Evolutionary conservation across 2,888 invertebrate species (phyloP).

Genomic region (Epistrophe grossulariae): DNA sequence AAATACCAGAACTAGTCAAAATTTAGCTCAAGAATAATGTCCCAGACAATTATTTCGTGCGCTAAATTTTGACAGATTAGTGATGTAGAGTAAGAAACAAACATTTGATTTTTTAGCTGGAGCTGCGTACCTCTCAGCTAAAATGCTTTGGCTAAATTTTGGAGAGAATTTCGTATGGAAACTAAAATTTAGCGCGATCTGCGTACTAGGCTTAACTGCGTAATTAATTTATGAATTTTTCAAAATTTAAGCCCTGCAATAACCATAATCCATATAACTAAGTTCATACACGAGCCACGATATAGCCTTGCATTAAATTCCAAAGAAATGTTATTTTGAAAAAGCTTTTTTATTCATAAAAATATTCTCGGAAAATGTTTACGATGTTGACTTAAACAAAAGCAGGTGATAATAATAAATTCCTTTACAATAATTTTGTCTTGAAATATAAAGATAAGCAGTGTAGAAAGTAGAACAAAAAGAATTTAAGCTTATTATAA

Average conservation of each 20-base stretch:
- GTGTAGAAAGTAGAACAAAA: slow-evolving; percentile 6
- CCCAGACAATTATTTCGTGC: no score
- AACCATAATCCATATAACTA: background rate
- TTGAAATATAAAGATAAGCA: slow-evolving; percentile 12
- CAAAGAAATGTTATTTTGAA: background rate
- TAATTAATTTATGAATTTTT: background rate
- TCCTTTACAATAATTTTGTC: background rate
- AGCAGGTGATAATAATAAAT: background rate
- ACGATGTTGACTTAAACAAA: slow-evolving; percentile 1
- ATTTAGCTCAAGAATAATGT: no score
- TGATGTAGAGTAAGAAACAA: no score
- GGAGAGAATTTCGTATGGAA: no score
- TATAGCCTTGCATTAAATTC: background rate
- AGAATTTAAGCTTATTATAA: background rate
- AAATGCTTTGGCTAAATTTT: no score
- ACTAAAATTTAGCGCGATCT: no score
- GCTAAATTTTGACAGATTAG: no score
- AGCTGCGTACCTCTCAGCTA: no score
- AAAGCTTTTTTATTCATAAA: background rate
- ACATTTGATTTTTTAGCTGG: no score
- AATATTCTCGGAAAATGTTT: background rate
- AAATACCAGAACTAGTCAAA: no score
- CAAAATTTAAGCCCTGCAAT: background rate
- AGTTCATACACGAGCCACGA: background rate
- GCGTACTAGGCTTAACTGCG: no score